Conservation (phyloP, 2,797 vertebrate species). For the Enteromius argenteus region DNA sequence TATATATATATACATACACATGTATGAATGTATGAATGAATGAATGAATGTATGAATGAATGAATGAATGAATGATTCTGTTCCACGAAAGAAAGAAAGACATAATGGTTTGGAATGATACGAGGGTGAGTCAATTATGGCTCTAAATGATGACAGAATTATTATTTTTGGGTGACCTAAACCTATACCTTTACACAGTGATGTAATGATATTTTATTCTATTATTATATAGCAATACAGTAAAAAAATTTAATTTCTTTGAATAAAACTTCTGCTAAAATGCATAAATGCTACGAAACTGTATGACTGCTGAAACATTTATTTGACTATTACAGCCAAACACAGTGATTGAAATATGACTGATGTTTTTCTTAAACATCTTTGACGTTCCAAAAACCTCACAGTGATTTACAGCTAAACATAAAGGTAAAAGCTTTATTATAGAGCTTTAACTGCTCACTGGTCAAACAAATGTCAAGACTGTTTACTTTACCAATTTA, state of each 20-base stretch:
- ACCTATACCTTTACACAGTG: neutral
- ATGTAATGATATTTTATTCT: neutral
- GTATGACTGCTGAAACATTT: neutral
- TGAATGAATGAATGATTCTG: neutral
- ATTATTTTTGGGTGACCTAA: neutral
- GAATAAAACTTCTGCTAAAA: neutral
- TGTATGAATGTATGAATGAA: no score
- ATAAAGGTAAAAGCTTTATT: conserved; percentile 4
- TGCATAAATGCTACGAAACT: neutral
- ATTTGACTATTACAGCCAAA: neutral
- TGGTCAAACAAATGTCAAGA: conserved; percentile 61
- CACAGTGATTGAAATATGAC: neutral
- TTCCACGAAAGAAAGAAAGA: neutral
- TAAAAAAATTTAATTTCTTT: neutral
- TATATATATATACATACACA: no score
- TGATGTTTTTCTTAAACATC: conserved; percentile 25
- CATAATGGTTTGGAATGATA: neutral
- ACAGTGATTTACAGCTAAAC: neutral
- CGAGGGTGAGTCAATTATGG: neutral
- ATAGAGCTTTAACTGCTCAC: conserved; percentile 40
- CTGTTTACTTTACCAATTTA: conserved; percentile 75
- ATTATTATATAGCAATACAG: neutral
- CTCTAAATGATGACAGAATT: neutral
- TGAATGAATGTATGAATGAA: no score
- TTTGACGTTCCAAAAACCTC: neutral